Percentiles rank a stretch among this genome's conserved stretches.
Evolutionary conservation across 2,113 vertebrate genomes (phyloP).

Genomic region (Varanus komodoensis): DNA sequence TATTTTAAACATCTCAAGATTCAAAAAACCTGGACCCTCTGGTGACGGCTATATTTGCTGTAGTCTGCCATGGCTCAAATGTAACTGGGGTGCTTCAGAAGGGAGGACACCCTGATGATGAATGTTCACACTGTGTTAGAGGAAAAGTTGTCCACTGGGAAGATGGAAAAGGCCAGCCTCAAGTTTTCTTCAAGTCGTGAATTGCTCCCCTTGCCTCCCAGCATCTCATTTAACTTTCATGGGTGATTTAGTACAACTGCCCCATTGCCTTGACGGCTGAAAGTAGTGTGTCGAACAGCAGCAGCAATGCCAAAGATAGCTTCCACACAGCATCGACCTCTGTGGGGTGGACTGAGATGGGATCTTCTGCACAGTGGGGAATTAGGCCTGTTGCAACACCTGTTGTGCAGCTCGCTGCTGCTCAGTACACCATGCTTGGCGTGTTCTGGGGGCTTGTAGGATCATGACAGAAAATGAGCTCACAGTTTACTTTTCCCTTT

Average conservation of each 20-base stretch:
- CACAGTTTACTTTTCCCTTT: neutral
- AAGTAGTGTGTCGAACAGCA: fast-evolving
- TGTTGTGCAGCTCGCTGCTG: neutral
- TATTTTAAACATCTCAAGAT: neutral
- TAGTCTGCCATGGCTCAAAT: neutral
- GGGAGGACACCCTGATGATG: neutral
- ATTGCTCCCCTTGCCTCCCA: slow-evolving; percentile 13
- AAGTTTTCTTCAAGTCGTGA: slow-evolving; percentile 22
- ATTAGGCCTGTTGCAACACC: slow-evolving; percentile 33
- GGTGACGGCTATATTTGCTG: neutral
- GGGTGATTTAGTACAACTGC: neutral
- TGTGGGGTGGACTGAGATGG: slow-evolving; percentile 22
- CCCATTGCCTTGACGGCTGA: slow-evolving; percentile 7
- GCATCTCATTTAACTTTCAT: slow-evolving; percentile 6
- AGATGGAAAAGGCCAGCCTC: neutral
- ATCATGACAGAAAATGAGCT: neutral
- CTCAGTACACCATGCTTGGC: no score
- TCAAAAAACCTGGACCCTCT: neutral
- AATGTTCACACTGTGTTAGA: slow-evolving; percentile 9
- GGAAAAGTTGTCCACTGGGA: neutral
- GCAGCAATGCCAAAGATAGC: fast-evolving
- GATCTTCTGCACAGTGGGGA: slow-evolving; percentile 52
- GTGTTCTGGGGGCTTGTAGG: neutral
- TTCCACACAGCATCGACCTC: neutral
- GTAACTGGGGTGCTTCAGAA: neutral